A percentile compares a stretch with the other conserved stretches of the same genome.
Evolutionary conservation across 1,140 invertebrate species (phyloP).

Genomic region (Drosophila baimaii): DNA sequence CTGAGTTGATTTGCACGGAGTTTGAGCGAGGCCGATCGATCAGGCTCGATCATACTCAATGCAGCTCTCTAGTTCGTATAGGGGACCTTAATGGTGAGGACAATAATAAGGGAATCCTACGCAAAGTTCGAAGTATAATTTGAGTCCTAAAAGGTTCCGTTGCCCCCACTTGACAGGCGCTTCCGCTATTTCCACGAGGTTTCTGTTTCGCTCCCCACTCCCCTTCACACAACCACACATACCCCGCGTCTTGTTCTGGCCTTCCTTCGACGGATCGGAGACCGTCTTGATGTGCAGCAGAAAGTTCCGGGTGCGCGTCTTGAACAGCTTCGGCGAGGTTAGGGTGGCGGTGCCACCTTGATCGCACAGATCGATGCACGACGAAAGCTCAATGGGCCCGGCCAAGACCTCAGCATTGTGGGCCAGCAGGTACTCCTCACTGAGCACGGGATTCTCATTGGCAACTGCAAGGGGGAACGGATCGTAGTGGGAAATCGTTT

Average conservation of each 20-base stretch:
- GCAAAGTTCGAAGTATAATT: not conserved
- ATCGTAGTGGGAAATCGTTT: too few relatives aligned
- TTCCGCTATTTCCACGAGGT: too few relatives aligned
- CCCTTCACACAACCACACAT: conserved; percentile 47
- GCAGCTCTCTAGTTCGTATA: too few relatives aligned
- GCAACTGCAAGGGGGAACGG: conserved; percentile 51
- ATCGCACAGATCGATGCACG: conserved; percentile 93
- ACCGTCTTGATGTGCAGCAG: conserved; percentile 94
- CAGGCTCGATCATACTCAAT: too few relatives aligned
- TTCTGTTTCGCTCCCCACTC: not conserved
- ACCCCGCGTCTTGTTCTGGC: conserved; percentile 85
- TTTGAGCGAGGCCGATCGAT: too few relatives aligned
- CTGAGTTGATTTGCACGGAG: too few relatives aligned
- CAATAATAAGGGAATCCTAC: not conserved
- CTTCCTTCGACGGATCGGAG: conserved; percentile 88
- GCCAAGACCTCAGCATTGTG: conserved; percentile 95
- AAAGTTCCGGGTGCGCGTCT: conserved; percentile 91
- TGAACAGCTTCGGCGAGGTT: conserved; percentile 93
- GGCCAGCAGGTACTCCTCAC: conserved; percentile 91
- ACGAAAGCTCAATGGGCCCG: conserved; percentile 92
- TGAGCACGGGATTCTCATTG: conserved; percentile 90
- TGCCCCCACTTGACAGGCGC: not conserved
- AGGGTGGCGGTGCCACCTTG: conserved; percentile 92
- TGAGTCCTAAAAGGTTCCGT: not conserved
- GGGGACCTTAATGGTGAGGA: too few relatives aligned